Base-by-base conservation (phyloP, 2,888 invertebrate species). In the Anoncus sp. region DNA sequence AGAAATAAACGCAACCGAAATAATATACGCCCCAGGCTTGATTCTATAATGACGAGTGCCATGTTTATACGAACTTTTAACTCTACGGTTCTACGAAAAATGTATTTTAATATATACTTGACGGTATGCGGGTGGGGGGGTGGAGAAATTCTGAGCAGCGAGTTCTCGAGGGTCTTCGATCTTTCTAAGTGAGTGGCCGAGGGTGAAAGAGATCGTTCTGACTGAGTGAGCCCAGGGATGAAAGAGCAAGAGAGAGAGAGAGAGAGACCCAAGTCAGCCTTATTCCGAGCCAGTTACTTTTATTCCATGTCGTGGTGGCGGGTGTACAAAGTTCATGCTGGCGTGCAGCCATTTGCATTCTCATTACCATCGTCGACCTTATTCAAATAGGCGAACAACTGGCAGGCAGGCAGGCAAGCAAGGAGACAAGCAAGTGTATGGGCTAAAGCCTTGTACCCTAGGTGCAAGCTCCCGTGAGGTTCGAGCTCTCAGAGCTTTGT, bases 281-380 rank as follows among this genome's bases (percentile, higher is more conserved):
- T 77, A 79, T 73, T 70, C 66, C 77, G 60, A 71, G 76, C 78
- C 70, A 76, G 78, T 81, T 81, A 82, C 82, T 85, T 83, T 82
- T 81, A 81, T 83, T 81, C 70, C 77, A 62, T 73, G 73, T 69
- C 73, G 74, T 47, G 70, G 60, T 70, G 38, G 75, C 35, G 57
- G 66, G 57, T 51, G 72, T 75, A 79, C 83, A 81, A 81, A 84
- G 81, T 79, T 80, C 75, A 49, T 73, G 63, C 70, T 85, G 82
- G 84, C 84, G 83, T 83, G 85, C 82, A 70, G 81, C 82, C 84
- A 88, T 89, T 89, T 89, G 88, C 89, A 89, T 89, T 87, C 87
- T 88, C 89, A 87, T 89, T 89, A 87, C 85, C 88, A 87, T 88
- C 85, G 85, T 85, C 85, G 85, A 85, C 82, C 87, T 86, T 86